These are phyloP conservation scores for Apamea epomidion DNA, from an alignment of 2,888 invertebrate genomes.

Conservation along the genomic window DNA sequence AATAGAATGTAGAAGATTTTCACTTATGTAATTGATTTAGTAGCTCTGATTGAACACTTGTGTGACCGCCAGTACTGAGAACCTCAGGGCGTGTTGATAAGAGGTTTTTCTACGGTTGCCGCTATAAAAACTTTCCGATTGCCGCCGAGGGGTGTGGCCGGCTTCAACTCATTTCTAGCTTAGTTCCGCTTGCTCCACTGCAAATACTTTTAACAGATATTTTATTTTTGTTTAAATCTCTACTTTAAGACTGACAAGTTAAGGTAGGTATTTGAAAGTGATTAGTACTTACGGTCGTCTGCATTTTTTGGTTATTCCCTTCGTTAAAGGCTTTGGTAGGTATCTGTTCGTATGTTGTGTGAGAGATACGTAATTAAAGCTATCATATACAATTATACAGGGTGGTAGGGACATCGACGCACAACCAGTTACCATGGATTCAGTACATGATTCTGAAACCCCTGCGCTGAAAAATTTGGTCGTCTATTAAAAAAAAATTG, in stretches of 20 bases:
- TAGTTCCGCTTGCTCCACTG: conserved; percentile 40
- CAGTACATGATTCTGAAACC: no score
- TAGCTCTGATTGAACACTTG: conserved; percentile 27
- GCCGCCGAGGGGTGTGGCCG: conserved; percentile 60
- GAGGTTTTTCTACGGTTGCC: conserved; percentile 59
- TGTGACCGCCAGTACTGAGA: conserved; percentile 27
- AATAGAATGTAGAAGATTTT: neutral
- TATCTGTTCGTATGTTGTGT: neutral
- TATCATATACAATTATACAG: no score
- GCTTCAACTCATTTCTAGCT: conserved; percentile 47
- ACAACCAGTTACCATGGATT: no score
- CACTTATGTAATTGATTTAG: neutral
- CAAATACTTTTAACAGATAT: conserved; percentile 7
- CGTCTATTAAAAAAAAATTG: no score
- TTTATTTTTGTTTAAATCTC: neutral
- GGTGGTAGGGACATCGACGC: no score
- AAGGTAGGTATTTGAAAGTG: conserved; percentile 6
- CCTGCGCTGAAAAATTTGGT: no score
- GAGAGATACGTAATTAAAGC: neutral
- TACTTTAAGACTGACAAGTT: neutral
- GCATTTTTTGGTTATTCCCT: neutral
- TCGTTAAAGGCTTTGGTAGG: neutral
- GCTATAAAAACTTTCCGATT: conserved; percentile 67
- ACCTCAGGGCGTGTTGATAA: conserved; percentile 61
- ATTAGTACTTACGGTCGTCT: neutral